Evolutionary conservation across 2,888 invertebrate species (phyloP).

Genomic region (Ophion ellenae): DNA sequence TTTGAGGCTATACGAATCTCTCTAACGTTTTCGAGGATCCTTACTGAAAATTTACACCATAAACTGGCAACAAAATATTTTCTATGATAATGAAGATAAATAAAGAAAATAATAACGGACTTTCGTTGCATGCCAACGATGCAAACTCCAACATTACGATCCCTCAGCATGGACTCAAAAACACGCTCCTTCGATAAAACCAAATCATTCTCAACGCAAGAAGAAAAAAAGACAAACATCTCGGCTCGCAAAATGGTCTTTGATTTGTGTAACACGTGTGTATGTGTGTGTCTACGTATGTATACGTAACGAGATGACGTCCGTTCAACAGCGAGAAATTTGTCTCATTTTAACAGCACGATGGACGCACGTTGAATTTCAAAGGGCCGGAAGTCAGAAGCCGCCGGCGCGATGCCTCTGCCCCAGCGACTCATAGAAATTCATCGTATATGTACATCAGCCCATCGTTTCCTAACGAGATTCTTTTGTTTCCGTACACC

Average conservation of each 20-base stretch:
- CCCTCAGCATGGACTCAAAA: neutral
- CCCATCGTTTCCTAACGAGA: constrained; percentile 64
- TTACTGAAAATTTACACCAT: too few species aligned
- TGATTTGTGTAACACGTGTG: constrained; percentile 14
- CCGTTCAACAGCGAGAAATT: constrained; percentile 63
- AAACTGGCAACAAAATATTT: too few species aligned
- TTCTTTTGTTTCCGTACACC: constrained; percentile 47
- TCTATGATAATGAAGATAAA: too few species aligned
- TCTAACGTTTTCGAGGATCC: too few species aligned
- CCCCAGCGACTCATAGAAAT: constrained; percentile 59
- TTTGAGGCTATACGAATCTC: too few species aligned
- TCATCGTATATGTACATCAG: constrained; percentile 59
- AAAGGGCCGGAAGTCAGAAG: constrained; percentile 63
- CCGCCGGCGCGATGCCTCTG: constrained; percentile 51
- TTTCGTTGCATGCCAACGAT: too few species aligned
- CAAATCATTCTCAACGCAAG: neutral
- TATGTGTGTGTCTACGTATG: neutral
- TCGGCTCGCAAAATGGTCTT: neutral
- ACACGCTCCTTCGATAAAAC: neutral
- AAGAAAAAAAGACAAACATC: neutral
- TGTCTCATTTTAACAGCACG: constrained; percentile 64
- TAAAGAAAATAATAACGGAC: too few species aligned
- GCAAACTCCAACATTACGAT: neutral
- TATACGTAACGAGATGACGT: constrained; percentile 43
- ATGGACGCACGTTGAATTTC: constrained; percentile 62